Percentiles rank a stretch among this genome's conserved stretches.
Conservation (phyloP, 2,113 vertebrate genomes). For the Microcebus jonahi region DNA sequence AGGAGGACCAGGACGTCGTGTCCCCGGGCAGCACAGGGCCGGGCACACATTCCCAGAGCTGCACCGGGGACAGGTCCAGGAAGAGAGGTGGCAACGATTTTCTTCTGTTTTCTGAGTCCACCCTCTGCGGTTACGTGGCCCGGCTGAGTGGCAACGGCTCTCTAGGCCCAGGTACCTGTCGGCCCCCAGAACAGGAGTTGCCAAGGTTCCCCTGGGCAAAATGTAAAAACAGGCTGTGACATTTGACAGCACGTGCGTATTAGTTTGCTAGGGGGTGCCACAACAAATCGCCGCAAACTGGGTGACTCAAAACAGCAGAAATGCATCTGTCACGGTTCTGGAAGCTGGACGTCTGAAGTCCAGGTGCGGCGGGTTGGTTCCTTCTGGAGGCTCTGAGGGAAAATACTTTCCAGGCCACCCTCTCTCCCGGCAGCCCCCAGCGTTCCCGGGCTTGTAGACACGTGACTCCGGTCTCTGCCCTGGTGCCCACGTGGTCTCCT, state of each 20-base stretch:
- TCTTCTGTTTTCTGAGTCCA: neutral
- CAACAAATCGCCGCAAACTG: neutral
- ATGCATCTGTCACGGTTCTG: too few species aligned
- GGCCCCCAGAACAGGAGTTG: neutral
- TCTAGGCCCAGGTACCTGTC: neutral
- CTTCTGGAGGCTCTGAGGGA: neutral
- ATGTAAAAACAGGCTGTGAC: neutral
- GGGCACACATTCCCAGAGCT: rapidly evolving
- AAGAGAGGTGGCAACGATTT: rapidly evolving
- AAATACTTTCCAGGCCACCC: neutral
- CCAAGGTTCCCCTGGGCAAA: neutral
- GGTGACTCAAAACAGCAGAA: neutral
- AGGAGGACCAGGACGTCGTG: neutral
- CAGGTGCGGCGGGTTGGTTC: neutral
- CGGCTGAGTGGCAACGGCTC: neutral
- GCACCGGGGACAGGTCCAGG: neutral
- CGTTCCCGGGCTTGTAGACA: neutral
- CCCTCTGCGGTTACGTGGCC: rapidly evolving
- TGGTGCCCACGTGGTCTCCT: rapidly evolving
- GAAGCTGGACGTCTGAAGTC: neutral
- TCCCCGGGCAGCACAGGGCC: rapidly evolving
- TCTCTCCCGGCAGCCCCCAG: rapidly evolving
- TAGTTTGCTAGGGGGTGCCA: rapidly evolving
- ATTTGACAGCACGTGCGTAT: rapidly evolving
- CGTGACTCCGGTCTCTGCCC: too few species aligned